Evolutionary conservation across 2,797 vertebrate species (phyloP), one percentile per base, ranked within the genome.

Genomic region (Alcedo quadribrachys): DNA sequence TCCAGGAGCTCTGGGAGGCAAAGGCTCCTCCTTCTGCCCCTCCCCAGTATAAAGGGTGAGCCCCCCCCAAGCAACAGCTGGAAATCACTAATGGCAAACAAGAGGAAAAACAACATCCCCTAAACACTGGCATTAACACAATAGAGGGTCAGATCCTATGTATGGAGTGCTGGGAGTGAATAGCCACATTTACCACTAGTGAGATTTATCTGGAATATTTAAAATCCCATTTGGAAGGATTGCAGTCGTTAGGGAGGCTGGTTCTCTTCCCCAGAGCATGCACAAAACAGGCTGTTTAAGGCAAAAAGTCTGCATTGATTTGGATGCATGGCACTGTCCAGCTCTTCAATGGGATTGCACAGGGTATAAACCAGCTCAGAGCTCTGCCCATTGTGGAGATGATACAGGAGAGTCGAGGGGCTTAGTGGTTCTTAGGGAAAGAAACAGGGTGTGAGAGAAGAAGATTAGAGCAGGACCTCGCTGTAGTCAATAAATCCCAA

Each of bases 191-290:
- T 85, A 63, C 80, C 87, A 79, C 93, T 89, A 92, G 82, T 11
- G 37, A 66, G 82, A 83, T 81, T 94, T 85, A 91, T 86, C 76
- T 53, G 84, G 50, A 91, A 90, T 68, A 75, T 18, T 71, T 65
- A 25, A 92, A 94, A 91, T 85, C 87, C 79, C 70, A 48, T 90
- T 84, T 81, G 77, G 87, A 69, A 91, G 91, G 91, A 92, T 95
- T 92, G 87, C 13, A 81, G 78, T 71, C 89, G 67, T 82, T 45
- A 75, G 91, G 0, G 22, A 92, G 87, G 69, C 61, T 69, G 79
- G 35, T 43, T 90, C 35, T 75, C 66, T 30, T 81, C 85, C 80
- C 48, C 63, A 16, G 85, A 87, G 80, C 60, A 15, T 25, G 86
- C 78, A 81, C 60, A 76, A 80, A 89, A 17, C 75, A 25, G 78